Percentiles rank a stretch among this genome's conserved stretches.
Evolutionary conservation across 2,113 vertebrate genomes (phyloP).

Genomic region (Polypterus senegalus): DNA sequence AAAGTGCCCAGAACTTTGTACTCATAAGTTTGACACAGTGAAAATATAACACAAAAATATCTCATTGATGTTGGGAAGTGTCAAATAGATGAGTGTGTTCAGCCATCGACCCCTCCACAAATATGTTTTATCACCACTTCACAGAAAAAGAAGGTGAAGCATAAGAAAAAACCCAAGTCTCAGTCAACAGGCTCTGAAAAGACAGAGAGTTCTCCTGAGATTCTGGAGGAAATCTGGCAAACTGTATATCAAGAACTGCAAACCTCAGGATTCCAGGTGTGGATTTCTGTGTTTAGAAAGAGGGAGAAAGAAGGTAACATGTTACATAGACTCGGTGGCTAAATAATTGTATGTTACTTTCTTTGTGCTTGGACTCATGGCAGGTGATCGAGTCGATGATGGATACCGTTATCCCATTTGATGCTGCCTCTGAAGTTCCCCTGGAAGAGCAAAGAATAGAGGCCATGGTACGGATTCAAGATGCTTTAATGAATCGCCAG

Average conservation of each 20-base stretch:
- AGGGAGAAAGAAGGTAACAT: background rate
- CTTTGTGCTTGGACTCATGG: background rate
- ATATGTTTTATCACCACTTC: background rate
- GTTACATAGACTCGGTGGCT: background rate
- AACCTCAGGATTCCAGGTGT: slow-evolving; percentile 31
- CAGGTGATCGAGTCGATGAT: slow-evolving; percentile 43
- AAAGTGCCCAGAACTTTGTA: no score
- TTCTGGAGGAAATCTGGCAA: slow-evolving; percentile 63
- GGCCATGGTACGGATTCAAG: slow-evolving; percentile 73
- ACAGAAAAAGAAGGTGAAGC: slow-evolving; percentile 59
- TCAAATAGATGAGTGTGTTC: no score
- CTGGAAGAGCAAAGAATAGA: slow-evolving; percentile 72
- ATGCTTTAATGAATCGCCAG: slow-evolving; percentile 42
- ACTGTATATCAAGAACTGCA: slow-evolving; percentile 56
- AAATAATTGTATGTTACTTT: background rate
- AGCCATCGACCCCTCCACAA: no score
- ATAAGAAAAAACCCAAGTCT: slow-evolving; percentile 39
- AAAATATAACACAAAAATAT: no score
- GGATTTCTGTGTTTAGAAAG: no score
- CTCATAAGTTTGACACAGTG: no score
- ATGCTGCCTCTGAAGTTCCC: slow-evolving; percentile 72
- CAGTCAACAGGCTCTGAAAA: slow-evolving; percentile 16
- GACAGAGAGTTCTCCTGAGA: slow-evolving; percentile 25
- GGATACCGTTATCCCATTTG: slow-evolving; percentile 68
- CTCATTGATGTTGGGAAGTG: no score